Conservation (phyloP, 2,113 vertebrate genomes). For the Oceanites oceanicus region DNA sequence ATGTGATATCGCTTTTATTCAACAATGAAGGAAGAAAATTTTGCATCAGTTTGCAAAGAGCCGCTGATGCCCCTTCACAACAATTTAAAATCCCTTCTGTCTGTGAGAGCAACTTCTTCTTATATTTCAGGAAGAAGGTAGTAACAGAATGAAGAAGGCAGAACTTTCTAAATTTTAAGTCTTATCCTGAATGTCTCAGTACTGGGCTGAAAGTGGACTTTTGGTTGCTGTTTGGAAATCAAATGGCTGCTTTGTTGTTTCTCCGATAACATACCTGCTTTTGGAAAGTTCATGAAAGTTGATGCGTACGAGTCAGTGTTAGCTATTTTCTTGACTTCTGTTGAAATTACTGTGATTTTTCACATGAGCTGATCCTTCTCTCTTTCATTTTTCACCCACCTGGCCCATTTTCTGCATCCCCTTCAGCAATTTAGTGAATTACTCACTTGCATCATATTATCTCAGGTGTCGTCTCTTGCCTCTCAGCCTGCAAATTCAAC, state of each 20-base stretch:
- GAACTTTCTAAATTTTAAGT: not conserved
- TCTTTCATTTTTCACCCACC: not conserved
- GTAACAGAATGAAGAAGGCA: not conserved
- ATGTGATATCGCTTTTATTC: not conserved
- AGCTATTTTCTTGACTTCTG: no score
- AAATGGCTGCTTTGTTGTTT: not conserved
- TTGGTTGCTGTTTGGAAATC: not conserved
- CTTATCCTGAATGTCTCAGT: not conserved
- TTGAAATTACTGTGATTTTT: not conserved
- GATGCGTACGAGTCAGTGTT: no score
- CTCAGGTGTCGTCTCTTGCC: not conserved
- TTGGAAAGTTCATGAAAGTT: not conserved
- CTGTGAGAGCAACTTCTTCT: not conserved
- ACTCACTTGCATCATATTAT: not conserved
- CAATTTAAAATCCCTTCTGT: not conserved
- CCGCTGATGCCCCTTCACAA: not conserved
- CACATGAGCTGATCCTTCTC: not conserved
- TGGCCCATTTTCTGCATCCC: not conserved
- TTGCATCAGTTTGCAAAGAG: not conserved
- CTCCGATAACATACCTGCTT: not conserved
- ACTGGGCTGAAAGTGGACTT: not conserved
- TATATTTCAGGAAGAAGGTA: not conserved
- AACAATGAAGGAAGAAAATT: not conserved
- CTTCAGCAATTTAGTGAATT: not conserved
- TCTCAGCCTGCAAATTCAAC: not conserved